phyloP scores from a whole-genome alignment of 2,113 vertebrate species.

The Irena cyanogastra region DNA sequence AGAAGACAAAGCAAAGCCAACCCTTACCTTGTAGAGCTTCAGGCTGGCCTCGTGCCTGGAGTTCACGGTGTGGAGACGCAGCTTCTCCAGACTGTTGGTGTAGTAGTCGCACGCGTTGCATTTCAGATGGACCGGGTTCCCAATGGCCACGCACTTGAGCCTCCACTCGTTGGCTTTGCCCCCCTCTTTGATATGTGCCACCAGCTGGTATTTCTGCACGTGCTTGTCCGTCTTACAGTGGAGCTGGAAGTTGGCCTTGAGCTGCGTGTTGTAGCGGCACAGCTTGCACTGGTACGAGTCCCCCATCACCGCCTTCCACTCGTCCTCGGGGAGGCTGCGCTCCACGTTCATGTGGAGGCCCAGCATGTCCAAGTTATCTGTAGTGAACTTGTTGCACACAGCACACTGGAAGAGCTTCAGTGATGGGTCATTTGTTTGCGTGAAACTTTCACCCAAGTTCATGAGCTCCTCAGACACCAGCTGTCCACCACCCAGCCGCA shows the following conservation, averaged over 20 bases:
- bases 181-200: slow-evolving; percentile 97
- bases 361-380: slow-evolving; percentile 95
- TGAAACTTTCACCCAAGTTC: slow-evolving; percentile 96
- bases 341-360: slow-evolving; percentile 95
- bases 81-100: slow-evolving; percentile 97
- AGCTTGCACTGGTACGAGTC: slow-evolving; percentile 98
- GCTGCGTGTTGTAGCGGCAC: slow-evolving; percentile 96
- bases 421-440: slow-evolving; percentile 92
- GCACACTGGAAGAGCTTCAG: slow-evolving; percentile 99
- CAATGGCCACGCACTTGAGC: slow-evolving; percentile 96
- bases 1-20: not conserved
- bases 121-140: slow-evolving; percentile 95
- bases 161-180: slow-evolving; percentile 98
- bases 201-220: slow-evolving; percentile 96
- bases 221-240: slow-evolving; percentile 99
- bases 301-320: slow-evolving; percentile 93
- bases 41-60: slow-evolving; percentile 96
- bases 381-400: slow-evolving; percentile 97
- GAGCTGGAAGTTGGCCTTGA: slow-evolving; percentile 99
- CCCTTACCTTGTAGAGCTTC: slow-evolving; percentile 95
- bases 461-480: slow-evolving; percentile 97
- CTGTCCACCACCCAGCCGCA: slow-evolving; percentile 91
- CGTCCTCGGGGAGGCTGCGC: slow-evolving; percentile 91
- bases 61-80: slow-evolving; percentile 94
- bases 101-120: slow-evolving; percentile 99